Percentiles rank a stretch among this genome's conserved stretches.
Evolutionary conservation across 2,888 invertebrate genomes (phyloP).

Genomic region (Macrosiphum euphorbiae): DNA sequence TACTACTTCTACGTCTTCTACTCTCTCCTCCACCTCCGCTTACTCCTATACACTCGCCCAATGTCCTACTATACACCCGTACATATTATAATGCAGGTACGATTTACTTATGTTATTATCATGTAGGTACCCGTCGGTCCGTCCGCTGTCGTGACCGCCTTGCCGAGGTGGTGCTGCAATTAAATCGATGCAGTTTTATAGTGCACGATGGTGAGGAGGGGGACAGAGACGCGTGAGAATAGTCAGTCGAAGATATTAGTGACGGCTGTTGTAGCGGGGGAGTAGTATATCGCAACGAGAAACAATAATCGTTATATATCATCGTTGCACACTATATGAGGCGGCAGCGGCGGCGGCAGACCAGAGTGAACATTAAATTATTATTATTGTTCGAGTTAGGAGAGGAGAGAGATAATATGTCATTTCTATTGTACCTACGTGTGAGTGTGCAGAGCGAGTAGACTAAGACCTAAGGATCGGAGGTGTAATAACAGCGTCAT

Average conservation of each 20-base stretch:
- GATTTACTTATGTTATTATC: slow-evolving; percentile 1
- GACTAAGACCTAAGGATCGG: background rate
- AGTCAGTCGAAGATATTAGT: background rate
- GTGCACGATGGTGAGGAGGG: background rate
- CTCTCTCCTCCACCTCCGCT: background rate
- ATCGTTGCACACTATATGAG: background rate
- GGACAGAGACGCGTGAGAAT: slow-evolving; percentile 1
- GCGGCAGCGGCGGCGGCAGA: background rate
- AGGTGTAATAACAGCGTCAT: background rate
- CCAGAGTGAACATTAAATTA: background rate
- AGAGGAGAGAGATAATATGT: background rate
- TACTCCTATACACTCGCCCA: background rate
- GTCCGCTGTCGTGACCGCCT: background rate
- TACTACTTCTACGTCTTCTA: background rate
- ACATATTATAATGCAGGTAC: background rate
- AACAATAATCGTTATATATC: slow-evolving; percentile 8
- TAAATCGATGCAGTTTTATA: slow-evolving; percentile 9
- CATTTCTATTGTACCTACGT: background rate
- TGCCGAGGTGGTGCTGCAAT: background rate
- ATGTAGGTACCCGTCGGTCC: background rate
- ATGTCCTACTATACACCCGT: background rate
- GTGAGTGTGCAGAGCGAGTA: background rate
- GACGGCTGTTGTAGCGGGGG: background rate
- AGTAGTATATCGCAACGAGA: background rate
- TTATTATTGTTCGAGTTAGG: slow-evolving; percentile 12